A percentile compares a stretch with the other conserved stretches of the same genome.
phyloP scores from a whole-genome alignment of 92 coral and sea anemone genomes.

The Micromussa lordhowensis region DNA sequence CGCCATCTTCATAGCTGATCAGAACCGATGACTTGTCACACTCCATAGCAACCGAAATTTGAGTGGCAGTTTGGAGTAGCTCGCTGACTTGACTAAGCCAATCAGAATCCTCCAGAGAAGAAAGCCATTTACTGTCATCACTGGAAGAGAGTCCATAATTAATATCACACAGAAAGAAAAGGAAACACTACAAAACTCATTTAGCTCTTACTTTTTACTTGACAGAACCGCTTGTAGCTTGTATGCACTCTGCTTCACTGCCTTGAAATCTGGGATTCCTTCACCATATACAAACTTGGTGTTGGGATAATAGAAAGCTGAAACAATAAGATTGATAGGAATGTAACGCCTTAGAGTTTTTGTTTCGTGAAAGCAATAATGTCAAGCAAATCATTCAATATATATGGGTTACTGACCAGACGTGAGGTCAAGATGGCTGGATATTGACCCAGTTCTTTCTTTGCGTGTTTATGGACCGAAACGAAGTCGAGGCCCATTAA shows the following conservation, averaged over 20 bases:
- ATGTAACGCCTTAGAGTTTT: not conserved
- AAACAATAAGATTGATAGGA: constrained; percentile 12
- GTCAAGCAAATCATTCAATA: too few relatives aligned
- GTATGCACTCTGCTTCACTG: constrained; percentile 91
- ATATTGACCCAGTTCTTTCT: too few relatives aligned
- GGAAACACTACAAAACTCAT: not conserved
- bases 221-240: constrained; percentile 83
- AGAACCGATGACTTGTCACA: constrained; percentile 90
- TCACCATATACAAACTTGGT: constrained; percentile 88
- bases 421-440: too few relatives aligned
- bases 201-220: constrained; percentile 69
- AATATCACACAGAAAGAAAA: not conserved
- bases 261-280: constrained; percentile 83
- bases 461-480: too few relatives aligned
- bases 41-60: constrained; percentile 90
- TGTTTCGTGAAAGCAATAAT: not conserved
- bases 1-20: constrained; percentile 95
- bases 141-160: constrained; percentile 40
- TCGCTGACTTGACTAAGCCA: constrained; percentile 95
- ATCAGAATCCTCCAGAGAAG: constrained; percentile 90
- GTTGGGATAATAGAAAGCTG: constrained; percentile 97
- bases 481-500: too few relatives aligned
- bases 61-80: constrained; percentile 89
- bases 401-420: too few relatives aligned
- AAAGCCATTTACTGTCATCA: constrained; percentile 88